Percentiles rank a stretch among this genome's conserved stretches.
Conservation (phyloP, 2,113 vertebrate species). For the Pristiophorus japonicus region DNA sequence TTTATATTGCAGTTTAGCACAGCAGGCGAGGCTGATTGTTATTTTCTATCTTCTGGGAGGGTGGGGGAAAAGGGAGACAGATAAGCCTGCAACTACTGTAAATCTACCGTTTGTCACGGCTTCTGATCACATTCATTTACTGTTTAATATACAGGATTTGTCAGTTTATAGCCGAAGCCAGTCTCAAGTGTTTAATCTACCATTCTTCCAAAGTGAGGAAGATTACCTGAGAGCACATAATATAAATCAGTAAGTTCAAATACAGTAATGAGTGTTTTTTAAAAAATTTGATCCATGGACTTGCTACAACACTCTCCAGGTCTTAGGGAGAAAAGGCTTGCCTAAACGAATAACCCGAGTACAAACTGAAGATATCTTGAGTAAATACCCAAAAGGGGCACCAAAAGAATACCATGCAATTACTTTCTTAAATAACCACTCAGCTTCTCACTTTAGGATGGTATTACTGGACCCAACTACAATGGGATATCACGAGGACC, state of each 20-base stretch:
- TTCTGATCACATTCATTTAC: background rate
- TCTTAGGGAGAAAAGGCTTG: background rate
- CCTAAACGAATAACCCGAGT: too few relatives aligned
- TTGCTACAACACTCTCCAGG: too few relatives aligned
- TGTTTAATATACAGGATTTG: background rate
- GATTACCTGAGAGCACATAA: background rate
- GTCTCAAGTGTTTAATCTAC: background rate
- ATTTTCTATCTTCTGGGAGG: background rate
- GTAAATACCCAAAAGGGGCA: too few relatives aligned
- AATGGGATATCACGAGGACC: too few relatives aligned
- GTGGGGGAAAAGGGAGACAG: background rate
- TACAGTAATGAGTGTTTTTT: too few relatives aligned
- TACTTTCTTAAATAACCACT: too few relatives aligned
- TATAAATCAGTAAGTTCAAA: background rate
- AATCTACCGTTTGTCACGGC: background rate
- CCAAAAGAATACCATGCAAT: too few relatives aligned
- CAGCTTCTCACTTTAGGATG: too few relatives aligned
- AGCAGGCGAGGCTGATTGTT: background rate
- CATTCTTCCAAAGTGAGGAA: background rate
- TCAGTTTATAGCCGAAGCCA: background rate
- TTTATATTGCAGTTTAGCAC: background rate
- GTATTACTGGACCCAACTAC: too few relatives aligned
- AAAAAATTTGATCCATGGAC: too few relatives aligned
- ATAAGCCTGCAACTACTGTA: background rate
- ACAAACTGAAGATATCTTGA: too few relatives aligned